Evolutionary conservation across 1,140 invertebrate species (phyloP).

Genomic region (Ooceraea biroi): DNA sequence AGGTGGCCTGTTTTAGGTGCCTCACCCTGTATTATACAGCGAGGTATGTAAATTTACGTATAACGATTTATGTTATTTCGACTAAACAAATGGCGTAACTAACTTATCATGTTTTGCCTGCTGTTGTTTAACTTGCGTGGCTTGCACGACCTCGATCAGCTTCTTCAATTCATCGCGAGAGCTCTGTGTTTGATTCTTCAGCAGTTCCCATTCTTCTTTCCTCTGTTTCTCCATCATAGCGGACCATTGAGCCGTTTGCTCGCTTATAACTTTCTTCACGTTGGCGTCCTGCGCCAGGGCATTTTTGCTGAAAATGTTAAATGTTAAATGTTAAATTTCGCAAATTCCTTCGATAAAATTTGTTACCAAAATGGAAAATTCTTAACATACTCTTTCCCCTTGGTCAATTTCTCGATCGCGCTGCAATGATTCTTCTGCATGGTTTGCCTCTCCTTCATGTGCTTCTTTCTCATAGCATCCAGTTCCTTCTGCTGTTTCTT

Average conservation of each 20-base stretch:
- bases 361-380: constrained; percentile 2
- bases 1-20: too few relatives aligned
- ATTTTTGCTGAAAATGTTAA: constrained; percentile 88
- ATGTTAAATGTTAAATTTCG: constrained; percentile 5
- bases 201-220: constrained; percentile 95
- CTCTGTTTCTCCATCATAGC: constrained; percentile 96
- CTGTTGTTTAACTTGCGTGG: constrained; percentile 95
- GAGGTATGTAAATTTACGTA: background rate
- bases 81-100: constrained; percentile 56
- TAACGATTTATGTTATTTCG: background rate
- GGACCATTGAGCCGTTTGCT: constrained; percentile 98
- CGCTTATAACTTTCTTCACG: constrained; percentile 93
- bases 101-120: constrained; percentile 96
- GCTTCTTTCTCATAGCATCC: constrained; percentile 96
- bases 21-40: background rate
- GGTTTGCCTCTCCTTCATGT: constrained; percentile 95
- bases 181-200: constrained; percentile 93
- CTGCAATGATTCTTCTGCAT: constrained; percentile 97
- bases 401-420: constrained; percentile 96
- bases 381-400: constrained; percentile 93
- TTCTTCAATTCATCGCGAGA: constrained; percentile 95
- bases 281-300: constrained; percentile 92
- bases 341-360: background rate
- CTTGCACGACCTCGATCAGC: constrained; percentile 95
- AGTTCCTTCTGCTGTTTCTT: constrained; percentile 98